Evolutionary conservation across 2,797 vertebrate genomes (phyloP), one percentile per base, ranked within the genome.

Genomic region (Chrysocyon brachyurus): DNA sequence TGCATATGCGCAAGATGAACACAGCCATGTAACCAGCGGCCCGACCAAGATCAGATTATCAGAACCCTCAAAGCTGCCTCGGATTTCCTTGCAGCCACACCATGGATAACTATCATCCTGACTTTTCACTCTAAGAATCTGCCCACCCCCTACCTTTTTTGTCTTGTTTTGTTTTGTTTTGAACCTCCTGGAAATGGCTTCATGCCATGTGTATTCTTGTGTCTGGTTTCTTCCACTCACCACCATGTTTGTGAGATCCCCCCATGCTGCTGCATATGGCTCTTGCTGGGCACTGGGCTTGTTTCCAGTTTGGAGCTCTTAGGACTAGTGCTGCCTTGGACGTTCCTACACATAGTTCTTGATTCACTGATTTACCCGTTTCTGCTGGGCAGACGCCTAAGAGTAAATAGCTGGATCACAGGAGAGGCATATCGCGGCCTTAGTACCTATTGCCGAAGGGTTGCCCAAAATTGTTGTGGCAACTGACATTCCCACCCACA

Each of bases 251-350:
- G 17, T 28, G 40, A 56, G 16, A 14, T 15, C n/a, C 26, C 70
- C 77, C 54, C 49, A 5, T 0, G 3, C 24, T n/a, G 79, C 31
- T 10, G 33, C 14, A 0, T 2, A 0, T 0, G 11, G 54, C 17
- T 94, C 54, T 17, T 6, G 59, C 24, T 9, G 22, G 49, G 22
- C 56, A 40, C 1, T 0, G 6, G 77, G 24, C 19, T 8, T 33
- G 26, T 87, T 28, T 63, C 11, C 16, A n/a, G 72, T 28, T 5
- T 46, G 79, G 49, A n/a, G 28, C 19, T 21, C 4, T 54, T 4
- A 33, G 12, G 9, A 26, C 14, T 9, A 9, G 19, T 1, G 9
- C 40, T 24, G 7, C 21, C 21, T 72, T 0, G 0, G 19, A 56
- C 1, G 2, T 16, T 28, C 46, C 52, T 46, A 3, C 28, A 31